Base-by-base conservation (phyloP, 2,113 vertebrate genomes). In the Mirza zaza region DNA sequence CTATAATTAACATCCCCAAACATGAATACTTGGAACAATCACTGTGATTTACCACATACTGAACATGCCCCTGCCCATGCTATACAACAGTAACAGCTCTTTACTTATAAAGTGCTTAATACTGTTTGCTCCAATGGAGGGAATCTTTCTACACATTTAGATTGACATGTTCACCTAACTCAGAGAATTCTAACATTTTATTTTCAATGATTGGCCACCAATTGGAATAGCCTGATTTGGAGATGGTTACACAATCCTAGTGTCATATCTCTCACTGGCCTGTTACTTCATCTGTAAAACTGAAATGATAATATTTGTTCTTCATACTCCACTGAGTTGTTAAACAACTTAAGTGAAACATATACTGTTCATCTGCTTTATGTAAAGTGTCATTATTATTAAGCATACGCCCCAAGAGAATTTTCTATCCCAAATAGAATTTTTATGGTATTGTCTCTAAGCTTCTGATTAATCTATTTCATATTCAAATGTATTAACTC, bases 301-400 rank as follows among this genome's bases (percentile, higher is more conserved):
- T 87, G 45, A 93, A 92, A 70, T 67, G 4, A 50, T 14, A 70
- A 17, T 59, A 94, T 50, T 75, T 32, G 21, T 65, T 79, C 52
- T 59, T 89, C 29, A 45, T 61, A 85, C n/a, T 91, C 48, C 39
- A 77, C 23, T 61, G 65, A 90, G 17, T 29, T 85, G 57, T 67
- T 94, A 70, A 90, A 80, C 45, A 90, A 87, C 42, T 86, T 65
- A 87, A 63, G 75, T 96, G 34, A 87, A 87, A 86, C 82, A 82
- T 11, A 17, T n/a, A 65, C 59, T 76, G 83, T 61, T 76, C 15
- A 73, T 71, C 36, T 85, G 80, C 27, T 76, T 91, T 88, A 79
- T 32, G 63, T 61, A 63, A 65, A 82, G 36, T 77, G 75, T 84
- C n/a, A 57, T 57, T 61, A 82, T 82, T 93, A 80, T 61, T 75